These are phyloP conservation scores for Radopholus similis DNA, from an alignment of 1,140 invertebrate genomes.

Conservation along the genomic window DNA sequence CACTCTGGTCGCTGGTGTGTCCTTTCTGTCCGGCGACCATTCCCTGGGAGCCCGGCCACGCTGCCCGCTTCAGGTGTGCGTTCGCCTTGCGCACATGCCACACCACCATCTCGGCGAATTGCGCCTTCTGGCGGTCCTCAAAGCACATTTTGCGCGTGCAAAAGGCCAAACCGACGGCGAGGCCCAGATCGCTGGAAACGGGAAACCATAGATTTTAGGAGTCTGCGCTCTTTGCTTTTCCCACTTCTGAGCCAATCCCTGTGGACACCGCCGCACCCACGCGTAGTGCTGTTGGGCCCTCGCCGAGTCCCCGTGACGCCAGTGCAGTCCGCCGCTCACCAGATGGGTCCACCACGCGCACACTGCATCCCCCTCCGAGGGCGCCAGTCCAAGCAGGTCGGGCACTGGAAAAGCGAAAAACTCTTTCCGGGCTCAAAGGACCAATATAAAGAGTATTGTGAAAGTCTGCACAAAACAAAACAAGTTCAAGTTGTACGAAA, in stretches of 20 bases:
- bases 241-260: conserved; percentile 44
- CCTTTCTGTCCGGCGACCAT: neutral
- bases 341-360: conserved; percentile 60
- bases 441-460: too few species aligned
- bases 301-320: conserved; percentile 43
- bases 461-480: too few species aligned
- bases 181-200: conserved; percentile 46
- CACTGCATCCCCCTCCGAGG: conserved; percentile 46
- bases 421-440: too few species aligned
- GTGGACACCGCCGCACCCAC: conserved; percentile 51
- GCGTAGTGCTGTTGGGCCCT: conserved; percentile 55
- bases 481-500: too few species aligned
- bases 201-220: neutral
- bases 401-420: too few species aligned
- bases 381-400: too few species aligned
- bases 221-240: too few species aligned
- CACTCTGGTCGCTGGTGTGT: neutral
- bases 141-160: conserved; percentile 54
- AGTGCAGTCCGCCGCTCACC: conserved; percentile 54
- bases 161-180: conserved; percentile 53
- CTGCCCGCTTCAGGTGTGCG: conserved; percentile 26
- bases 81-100: conserved; percentile 32
- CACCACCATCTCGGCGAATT: conserved; percentile 50
- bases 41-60: conserved; percentile 9
- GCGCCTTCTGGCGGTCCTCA: conserved; percentile 46